Percentiles rank a stretch among this genome's conserved stretches.
Evolutionary conservation across 2,888 invertebrate species (phyloP).

Genomic region (Stenchaetothrips biformis): DNA sequence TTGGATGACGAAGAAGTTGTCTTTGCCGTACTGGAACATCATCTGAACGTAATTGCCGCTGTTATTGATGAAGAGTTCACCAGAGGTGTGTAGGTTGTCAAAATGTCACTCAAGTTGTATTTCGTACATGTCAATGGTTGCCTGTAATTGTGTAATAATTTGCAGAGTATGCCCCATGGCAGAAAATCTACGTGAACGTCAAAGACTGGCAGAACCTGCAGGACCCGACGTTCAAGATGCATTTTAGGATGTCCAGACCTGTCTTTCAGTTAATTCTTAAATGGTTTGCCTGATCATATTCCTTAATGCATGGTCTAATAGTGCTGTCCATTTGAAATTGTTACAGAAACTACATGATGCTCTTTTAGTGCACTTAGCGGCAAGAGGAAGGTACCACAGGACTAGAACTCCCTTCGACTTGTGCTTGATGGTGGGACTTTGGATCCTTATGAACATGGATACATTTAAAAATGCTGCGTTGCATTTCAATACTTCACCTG

Average conservation of each 20-base stretch:
- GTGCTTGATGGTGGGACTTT: neutral
- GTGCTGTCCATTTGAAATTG: neutral
- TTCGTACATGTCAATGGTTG: neutral
- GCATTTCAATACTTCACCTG: neutral
- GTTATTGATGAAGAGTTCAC: neutral
- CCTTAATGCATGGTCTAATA: neutral
- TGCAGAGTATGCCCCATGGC: neutral
- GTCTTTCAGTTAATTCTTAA: neutral
- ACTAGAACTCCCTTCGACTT: neutral
- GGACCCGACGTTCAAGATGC: neutral
- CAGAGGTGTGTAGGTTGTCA: neutral
- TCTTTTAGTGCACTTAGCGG: neutral
- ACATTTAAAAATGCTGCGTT: neutral
- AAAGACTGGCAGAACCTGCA: neutral
- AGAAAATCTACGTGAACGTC: neutral
- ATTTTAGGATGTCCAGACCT: neutral
- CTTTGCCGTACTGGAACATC: neutral
- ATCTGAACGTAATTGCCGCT: neutral
- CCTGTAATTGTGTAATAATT: neutral
- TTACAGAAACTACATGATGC: neutral
- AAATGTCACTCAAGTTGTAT: neutral
- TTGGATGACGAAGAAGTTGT: neutral
- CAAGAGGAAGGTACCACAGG: neutral
- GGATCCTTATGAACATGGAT: neutral
- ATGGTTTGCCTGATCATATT: neutral